phyloP scores from a whole-genome alignment of 2,888 invertebrate genomes.

The Euproctis similis region DNA sequence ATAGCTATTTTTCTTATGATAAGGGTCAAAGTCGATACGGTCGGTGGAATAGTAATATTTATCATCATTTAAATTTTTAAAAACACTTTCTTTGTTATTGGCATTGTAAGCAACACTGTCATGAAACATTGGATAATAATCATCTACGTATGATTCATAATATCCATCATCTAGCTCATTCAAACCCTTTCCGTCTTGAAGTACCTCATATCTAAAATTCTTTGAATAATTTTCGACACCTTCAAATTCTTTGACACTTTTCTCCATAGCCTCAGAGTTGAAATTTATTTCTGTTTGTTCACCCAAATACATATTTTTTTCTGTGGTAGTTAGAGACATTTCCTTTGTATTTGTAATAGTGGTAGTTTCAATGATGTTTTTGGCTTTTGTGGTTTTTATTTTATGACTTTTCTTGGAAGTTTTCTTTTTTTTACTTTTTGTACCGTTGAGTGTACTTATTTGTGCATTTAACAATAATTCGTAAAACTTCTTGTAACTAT shows the following conservation, averaged over 20 bases:
- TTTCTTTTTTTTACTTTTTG: slow-evolving; percentile 3
- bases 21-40: slow-evolving; percentile 11
- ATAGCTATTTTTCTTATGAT: slow-evolving; percentile 1
- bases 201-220: slow-evolving; percentile 7
- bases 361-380: slow-evolving; percentile 6
- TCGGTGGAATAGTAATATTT: slow-evolving; percentile 44
- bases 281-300: slow-evolving; percentile 2
- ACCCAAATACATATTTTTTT: slow-evolving; percentile 3
- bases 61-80: slow-evolving; percentile 32
- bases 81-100: slow-evolving; percentile 32
- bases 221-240: background rate
- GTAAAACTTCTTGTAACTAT: slow-evolving; percentile 14
- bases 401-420: slow-evolving; percentile 4
- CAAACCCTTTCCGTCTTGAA: slow-evolving; percentile 1
- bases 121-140: slow-evolving; percentile 56
- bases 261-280: slow-evolving; percentile 2
- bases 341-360: background rate
- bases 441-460: slow-evolving; percentile 4
- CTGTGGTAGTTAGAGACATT: slow-evolving; percentile 5
- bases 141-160: slow-evolving; percentile 35
- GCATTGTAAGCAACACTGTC: slow-evolving; percentile 33
- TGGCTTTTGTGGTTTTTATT: background rate
- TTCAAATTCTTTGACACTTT: slow-evolving; percentile 5
- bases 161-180: background rate
- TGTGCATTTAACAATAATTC: slow-evolving; percentile 5